Conservation (phyloP, 2,113 vertebrate species). For the Serinus canaria region DNA sequence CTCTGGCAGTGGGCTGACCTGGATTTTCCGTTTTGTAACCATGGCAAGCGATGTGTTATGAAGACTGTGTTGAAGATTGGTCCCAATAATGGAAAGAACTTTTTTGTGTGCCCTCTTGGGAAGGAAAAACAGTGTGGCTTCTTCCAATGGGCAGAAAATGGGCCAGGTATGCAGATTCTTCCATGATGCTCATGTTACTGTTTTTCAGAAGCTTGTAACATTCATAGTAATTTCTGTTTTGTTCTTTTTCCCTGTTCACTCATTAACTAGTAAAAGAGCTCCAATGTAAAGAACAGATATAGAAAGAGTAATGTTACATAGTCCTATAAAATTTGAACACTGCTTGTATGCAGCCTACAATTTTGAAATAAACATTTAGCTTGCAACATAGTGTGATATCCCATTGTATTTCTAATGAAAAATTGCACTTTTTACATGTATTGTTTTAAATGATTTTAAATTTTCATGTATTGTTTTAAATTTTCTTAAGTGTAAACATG, state of each 20-base stretch:
- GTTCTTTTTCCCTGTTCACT: background rate
- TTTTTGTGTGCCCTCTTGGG: slow-evolving; percentile 83
- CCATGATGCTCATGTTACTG: slow-evolving; percentile 59
- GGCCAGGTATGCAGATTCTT: slow-evolving; percentile 61
- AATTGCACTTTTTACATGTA: background rate
- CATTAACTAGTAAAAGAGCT: background rate
- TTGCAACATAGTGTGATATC: background rate
- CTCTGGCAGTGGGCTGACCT: slow-evolving; percentile 88
- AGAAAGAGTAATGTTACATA: background rate
- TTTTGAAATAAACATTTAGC: background rate
- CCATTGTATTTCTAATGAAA: background rate
- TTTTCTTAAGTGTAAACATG: background rate
- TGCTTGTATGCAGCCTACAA: background rate
- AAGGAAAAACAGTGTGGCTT: slow-evolving; percentile 87
- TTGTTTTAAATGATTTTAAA: background rate
- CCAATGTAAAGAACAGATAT: background rate
- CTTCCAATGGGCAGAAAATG: slow-evolving; percentile 86
- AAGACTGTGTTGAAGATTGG: slow-evolving; percentile 92
- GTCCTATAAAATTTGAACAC: background rate
- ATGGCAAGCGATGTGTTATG: slow-evolving; percentile 84
- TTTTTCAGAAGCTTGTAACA: background rate
- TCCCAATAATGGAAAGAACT: slow-evolving; percentile 89
- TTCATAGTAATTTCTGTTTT: background rate
- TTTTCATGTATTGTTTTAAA: background rate
- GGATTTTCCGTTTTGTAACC: slow-evolving; percentile 86